phyloP scores from a whole-genome alignment of 2,888 invertebrate species.

The Ganaspis brasiliensis region DNA sequence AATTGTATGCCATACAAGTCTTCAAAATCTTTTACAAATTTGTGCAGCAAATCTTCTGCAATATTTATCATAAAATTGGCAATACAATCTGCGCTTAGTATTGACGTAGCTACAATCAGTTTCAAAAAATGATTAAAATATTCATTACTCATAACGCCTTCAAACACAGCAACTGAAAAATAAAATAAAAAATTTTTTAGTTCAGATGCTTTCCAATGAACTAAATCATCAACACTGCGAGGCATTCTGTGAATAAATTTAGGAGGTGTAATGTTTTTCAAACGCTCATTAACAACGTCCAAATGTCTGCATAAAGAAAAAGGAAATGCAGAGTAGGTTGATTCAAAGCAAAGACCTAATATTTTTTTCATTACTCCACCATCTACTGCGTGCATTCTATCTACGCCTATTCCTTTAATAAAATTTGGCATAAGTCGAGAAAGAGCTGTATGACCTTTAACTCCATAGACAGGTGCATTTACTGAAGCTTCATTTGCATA shows the following conservation, averaged over 20 bases:
- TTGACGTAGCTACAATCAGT: no score
- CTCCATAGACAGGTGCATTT: conserved; percentile 47
- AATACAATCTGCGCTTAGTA: no score
- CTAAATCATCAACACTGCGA: conserved; percentile 47
- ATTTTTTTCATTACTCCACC: conserved; percentile 53
- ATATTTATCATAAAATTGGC: background rate
- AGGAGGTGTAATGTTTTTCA: conserved; percentile 54
- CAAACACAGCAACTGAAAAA: conserved; percentile 50
- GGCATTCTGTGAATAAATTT: conserved; percentile 58
- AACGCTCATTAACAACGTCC: conserved; percentile 47
- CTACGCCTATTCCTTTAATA: background rate
- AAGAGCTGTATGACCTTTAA: conserved; percentile 46
- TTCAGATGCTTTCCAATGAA: conserved; percentile 58
- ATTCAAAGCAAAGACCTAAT: no score
- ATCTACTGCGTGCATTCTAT: conserved; percentile 55
- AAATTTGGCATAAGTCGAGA: background rate
- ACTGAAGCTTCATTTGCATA: conserved; percentile 45
- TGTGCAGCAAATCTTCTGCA: background rate
- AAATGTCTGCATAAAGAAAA: background rate
- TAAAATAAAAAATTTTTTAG: conserved; percentile 49
- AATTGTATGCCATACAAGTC: background rate
- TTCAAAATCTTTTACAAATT: conserved; percentile 24
- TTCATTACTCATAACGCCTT: conserved; percentile 45
- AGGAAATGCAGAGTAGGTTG: no score
- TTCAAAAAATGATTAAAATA: conserved; percentile 49